These are phyloP conservation scores for Euglossa dilemma DNA, from an alignment of 1,140 invertebrate genomes.

Conservation along the genomic window DNA sequence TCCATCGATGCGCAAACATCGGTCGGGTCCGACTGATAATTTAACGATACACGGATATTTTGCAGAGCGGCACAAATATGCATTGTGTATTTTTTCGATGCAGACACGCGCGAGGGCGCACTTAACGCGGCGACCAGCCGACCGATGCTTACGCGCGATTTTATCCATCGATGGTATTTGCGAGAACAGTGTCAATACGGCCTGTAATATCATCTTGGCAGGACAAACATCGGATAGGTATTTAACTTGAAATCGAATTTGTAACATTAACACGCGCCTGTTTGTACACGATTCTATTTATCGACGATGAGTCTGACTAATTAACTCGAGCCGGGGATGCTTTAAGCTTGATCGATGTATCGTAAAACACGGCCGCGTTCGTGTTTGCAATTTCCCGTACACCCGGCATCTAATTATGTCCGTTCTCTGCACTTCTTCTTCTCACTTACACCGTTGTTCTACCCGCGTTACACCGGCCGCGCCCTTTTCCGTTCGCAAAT, in stretches of 20 bases:
- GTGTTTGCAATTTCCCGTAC: not conserved
- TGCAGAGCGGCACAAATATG: not conserved
- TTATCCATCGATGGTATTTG: not conserved
- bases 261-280: not conserved
- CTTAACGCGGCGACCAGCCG: not conserved
- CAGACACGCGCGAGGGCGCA: not conserved
- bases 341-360: not conserved
- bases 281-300: slow-evolving; percentile 5
- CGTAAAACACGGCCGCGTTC: too few species aligned
- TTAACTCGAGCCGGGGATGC: not conserved
- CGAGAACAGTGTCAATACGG: not conserved
- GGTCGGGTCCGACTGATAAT: too few species aligned
- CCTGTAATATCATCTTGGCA: not conserved
- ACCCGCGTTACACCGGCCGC: too few species aligned
- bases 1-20: too few species aligned
- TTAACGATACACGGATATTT: too few species aligned
- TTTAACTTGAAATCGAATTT: not conserved
- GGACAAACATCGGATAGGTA: not conserved
- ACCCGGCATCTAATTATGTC: too few species aligned
- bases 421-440: not conserved
- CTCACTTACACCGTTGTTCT: not conserved
- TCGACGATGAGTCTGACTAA: not conserved
- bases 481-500: too few species aligned
- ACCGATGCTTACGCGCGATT: not conserved
- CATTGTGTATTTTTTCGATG: not conserved